Evolutionary conservation across 2,797 vertebrate species (phyloP).

Genomic region (Aselliscus stoliczkanus): DNA sequence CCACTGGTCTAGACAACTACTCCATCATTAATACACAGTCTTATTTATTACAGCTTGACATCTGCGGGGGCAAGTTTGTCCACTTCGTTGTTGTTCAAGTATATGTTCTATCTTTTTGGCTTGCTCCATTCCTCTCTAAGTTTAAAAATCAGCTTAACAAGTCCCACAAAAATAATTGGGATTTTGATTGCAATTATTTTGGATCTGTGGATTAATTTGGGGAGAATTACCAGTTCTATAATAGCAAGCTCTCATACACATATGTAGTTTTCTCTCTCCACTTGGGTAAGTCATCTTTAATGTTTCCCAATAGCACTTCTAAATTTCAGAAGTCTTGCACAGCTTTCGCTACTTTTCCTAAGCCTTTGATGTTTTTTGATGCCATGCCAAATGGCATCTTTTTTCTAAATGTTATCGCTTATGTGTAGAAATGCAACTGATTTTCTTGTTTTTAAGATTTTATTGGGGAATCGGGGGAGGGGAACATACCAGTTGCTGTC

Average conservation of each 20-base stretch:
- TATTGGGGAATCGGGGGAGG: no score
- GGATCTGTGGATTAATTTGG: not conserved
- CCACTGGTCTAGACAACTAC: not conserved
- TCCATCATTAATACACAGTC: not conserved
- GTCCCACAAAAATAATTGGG: not conserved
- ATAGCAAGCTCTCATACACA: not conserved
- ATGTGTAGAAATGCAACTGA: not conserved
- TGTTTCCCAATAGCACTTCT: not conserved
- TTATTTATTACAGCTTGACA: not conserved
- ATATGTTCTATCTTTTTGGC: not conserved
- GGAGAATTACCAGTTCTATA: not conserved
- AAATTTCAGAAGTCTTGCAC: not conserved
- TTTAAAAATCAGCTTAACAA: not conserved
- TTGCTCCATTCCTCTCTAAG: not conserved
- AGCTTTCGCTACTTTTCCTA: not conserved
- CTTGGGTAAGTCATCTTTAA: not conserved
- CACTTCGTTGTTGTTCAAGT: not conserved
- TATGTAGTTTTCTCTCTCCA: not conserved
- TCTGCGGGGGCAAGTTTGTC: not conserved
- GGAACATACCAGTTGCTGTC: no score
- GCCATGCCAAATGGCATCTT: not conserved
- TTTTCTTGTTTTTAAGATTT: not conserved
- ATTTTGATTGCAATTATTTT: conserved; percentile 4
- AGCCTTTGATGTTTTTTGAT: not conserved
- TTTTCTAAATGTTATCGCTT: not conserved